Evolutionary conservation across 2,888 invertebrate species (phyloP), one percentile per base, ranked within the genome.

Genomic region (Nephrotoma guestfalica): DNA sequence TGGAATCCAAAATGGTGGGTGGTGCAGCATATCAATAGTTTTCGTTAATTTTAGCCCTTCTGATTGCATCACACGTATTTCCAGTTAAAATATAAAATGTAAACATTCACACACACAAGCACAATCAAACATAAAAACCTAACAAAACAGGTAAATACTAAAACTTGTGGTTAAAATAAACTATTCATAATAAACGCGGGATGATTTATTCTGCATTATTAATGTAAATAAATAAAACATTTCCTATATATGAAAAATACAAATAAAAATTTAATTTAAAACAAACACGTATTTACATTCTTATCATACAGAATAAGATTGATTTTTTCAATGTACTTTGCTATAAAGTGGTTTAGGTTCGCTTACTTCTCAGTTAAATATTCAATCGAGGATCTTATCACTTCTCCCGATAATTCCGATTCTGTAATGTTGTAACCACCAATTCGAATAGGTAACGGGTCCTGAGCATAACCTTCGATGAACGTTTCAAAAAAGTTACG

Each of bases 311-410:
- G 30, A 51, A 51, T 18, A 15, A 15, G 71, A 7, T 71, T 71
- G 30, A 4, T 43, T 71, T 4, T 30, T 9, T 30, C 71, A 30
- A 30, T 71, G 30, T 18, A 57, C 1, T 57, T 30, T 3, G 30
- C 1, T 30, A 30, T 2, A 30, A 30, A 57, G 51, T 51, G 6
- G n/a, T 51, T n/a, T 30, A 30, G 30, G 30, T 47, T 15, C 40
- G 15, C 84, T 84, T 84, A 84, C 84, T 84, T 84, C 41, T 84
- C 84, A 41, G 84, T 84, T 84, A 84, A 84, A 84, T 84, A 84
- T 4, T 84, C 84, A 84, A 84, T 84, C 41, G 84, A 84, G 1
- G 41, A 84, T 15, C 42, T 41, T 15, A 84, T 84, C 84, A 84
- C 84, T 41, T 84, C 84, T 7, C 84, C 84, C 41, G 84, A 41